These are phyloP conservation scores for Acanthiza pusilla DNA, from an alignment of 2,797 vertebrate genomes.

Conservation along the genomic window DNA sequence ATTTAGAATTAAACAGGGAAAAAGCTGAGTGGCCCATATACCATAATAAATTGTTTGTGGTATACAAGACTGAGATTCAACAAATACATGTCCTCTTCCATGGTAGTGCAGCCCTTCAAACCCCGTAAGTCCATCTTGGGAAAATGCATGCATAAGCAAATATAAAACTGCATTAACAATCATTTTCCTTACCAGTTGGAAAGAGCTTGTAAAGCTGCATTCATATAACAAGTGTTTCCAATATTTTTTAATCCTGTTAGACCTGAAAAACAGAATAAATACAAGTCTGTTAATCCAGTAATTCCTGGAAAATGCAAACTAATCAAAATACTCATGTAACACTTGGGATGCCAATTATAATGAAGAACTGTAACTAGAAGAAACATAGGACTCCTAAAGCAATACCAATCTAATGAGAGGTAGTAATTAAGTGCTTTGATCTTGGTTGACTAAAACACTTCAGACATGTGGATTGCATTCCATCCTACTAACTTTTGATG, in stretches of 20 bases:
- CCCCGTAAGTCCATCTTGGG: background rate
- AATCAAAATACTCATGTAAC: background rate
- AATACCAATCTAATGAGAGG: background rate
- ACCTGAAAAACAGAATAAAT: slow-evolving; percentile 75
- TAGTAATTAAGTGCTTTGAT: background rate
- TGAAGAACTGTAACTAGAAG: background rate
- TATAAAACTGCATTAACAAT: background rate
- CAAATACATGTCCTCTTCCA: background rate
- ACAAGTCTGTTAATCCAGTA: background rate
- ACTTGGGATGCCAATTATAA: background rate
- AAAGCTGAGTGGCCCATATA: background rate
- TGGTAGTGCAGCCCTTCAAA: background rate
- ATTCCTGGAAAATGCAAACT: background rate
- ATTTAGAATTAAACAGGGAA: background rate
- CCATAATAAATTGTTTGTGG: background rate
- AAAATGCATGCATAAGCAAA: background rate
- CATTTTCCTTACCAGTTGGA: slow-evolving; percentile 90
- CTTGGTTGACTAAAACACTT: background rate
- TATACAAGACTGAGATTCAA: background rate
- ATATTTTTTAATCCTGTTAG: slow-evolving; percentile 98
- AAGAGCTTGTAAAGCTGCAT: slow-evolving; percentile 95
- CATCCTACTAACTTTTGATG: background rate
- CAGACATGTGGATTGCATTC: background rate
- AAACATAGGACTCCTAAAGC: background rate
- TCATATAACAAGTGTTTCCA: slow-evolving; percentile 99